phyloP scores from a whole-genome alignment of 2,113 vertebrate species.

The Oriolus oriolus region DNA sequence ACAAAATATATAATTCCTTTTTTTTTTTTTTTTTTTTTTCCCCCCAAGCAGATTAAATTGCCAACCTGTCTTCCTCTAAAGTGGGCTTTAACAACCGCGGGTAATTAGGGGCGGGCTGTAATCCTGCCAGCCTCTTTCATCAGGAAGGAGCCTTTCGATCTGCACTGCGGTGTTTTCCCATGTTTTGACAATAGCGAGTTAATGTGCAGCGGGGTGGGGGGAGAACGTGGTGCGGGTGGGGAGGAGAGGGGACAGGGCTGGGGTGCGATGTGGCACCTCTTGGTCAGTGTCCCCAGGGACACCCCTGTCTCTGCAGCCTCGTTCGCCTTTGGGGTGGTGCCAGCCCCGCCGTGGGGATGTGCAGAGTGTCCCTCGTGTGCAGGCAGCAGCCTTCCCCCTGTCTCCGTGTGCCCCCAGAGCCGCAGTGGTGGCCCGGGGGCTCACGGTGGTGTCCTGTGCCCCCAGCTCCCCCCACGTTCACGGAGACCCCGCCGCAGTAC shows the following conservation, averaged over 20 bases:
- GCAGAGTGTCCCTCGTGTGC: neutral
- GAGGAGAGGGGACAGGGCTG: neutral
- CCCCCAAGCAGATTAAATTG: slow-evolving; percentile 3
- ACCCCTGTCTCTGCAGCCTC: neutral
- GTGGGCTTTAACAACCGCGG: slow-evolving; percentile 16
- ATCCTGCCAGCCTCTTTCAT: slow-evolving; percentile 48
- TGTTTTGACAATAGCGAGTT: slow-evolving; percentile 51
- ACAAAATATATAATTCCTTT: neutral
- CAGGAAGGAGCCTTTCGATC: slow-evolving; percentile 46
- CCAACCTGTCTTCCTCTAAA: slow-evolving; percentile 11
- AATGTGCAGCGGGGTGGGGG: neutral
- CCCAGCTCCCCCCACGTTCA: slow-evolving; percentile 95
- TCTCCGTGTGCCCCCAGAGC: neutral
- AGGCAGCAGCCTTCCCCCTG: neutral
- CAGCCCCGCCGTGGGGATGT: fast-evolving
- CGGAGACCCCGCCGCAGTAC: slow-evolving; percentile 92
- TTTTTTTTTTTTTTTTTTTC: neutral
- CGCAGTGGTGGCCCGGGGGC: neutral
- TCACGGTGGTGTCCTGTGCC: neutral
- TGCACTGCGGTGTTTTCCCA: slow-evolving; percentile 53
- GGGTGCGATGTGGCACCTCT: fast-evolving
- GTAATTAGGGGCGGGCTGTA: slow-evolving; percentile 56
- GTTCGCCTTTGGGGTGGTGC: neutral
- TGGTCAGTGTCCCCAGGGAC: neutral
- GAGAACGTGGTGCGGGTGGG: neutral